Evolutionary conservation across 2,888 invertebrate species (phyloP).

Genomic region (Pristionchus entomophagus): DNA sequence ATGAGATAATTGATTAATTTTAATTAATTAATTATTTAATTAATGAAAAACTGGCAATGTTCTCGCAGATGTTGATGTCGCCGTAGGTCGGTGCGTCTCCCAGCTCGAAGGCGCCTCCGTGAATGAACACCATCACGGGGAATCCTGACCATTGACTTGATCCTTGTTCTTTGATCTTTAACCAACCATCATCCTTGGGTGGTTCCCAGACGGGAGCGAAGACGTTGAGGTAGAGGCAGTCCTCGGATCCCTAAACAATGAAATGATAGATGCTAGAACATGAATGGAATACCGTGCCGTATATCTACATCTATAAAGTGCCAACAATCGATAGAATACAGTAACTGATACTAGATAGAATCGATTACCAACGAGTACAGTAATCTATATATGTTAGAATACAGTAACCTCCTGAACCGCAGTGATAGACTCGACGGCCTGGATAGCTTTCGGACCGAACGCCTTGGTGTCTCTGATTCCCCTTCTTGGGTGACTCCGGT

Average conservation of each 20-base stretch:
- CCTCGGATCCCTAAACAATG: background rate
- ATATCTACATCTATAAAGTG: too few relatives aligned
- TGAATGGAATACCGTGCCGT: too few relatives aligned
- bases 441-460: constrained; percentile 46
- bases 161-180: background rate
- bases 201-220: constrained; percentile 14
- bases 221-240: constrained; percentile 43
- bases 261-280: too few relatives aligned
- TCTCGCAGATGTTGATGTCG: constrained; percentile 58
- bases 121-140: constrained; percentile 57
- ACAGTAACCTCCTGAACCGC: background rate
- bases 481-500: constrained; percentile 56
- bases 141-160: constrained; percentile 16
- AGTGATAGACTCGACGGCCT: background rate
- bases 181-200: background rate
- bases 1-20: background rate
- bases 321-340: too few relatives aligned
- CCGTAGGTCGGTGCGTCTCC: constrained; percentile 60
- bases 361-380: too few relatives aligned
- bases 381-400: too few relatives aligned
- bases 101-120: constrained; percentile 62
- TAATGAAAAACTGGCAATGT: constrained; percentile 49
- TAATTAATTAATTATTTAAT: background rate
- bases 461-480: constrained; percentile 56
- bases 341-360: too few relatives aligned